Evolutionary conservation across 2,888 invertebrate species (phyloP).

Genomic region (Andrena chrysosceles): DNA sequence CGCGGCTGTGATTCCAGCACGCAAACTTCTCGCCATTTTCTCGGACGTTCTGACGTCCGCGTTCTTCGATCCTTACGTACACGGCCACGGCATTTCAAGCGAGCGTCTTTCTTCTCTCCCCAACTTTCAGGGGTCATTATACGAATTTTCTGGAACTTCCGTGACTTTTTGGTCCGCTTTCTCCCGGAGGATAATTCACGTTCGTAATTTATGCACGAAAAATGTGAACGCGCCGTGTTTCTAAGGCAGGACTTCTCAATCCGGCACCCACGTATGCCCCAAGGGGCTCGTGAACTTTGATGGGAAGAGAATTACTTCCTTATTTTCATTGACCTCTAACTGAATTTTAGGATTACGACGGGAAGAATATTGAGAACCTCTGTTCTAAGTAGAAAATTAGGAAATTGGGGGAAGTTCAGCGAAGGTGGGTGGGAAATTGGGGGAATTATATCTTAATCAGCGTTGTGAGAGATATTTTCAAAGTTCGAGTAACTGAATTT

Average conservation of each 20-base stretch:
- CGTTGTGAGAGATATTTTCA: too few relatives aligned
- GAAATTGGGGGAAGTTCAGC: not conserved
- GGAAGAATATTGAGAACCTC: too few relatives aligned
- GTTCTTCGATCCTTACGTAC: not conserved
- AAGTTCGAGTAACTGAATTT: too few relatives aligned
- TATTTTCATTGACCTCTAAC: too few relatives aligned
- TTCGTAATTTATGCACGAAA: slow-evolving; percentile 8
- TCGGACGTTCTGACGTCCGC: not conserved
- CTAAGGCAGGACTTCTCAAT: not conserved
- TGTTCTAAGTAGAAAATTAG: not conserved
- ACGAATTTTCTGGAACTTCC: slow-evolving; percentile 19
- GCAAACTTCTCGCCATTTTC: slow-evolving; percentile 34
- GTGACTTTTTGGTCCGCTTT: not conserved
- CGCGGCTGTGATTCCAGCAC: not conserved
- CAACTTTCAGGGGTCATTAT: not conserved
- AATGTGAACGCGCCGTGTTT: not conserved
- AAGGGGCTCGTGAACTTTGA: too few relatives aligned
- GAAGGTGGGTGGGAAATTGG: not conserved
- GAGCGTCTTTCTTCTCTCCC: not conserved
- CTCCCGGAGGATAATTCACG: slow-evolving; percentile 6
- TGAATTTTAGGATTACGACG: too few relatives aligned
- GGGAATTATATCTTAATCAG: not conserved
- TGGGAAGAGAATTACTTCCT: too few relatives aligned
- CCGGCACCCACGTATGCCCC: too few relatives aligned
- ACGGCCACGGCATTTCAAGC: not conserved